Conservation (phyloP, 2,113 vertebrate species). For the Neolamprologus sp. region DNA sequence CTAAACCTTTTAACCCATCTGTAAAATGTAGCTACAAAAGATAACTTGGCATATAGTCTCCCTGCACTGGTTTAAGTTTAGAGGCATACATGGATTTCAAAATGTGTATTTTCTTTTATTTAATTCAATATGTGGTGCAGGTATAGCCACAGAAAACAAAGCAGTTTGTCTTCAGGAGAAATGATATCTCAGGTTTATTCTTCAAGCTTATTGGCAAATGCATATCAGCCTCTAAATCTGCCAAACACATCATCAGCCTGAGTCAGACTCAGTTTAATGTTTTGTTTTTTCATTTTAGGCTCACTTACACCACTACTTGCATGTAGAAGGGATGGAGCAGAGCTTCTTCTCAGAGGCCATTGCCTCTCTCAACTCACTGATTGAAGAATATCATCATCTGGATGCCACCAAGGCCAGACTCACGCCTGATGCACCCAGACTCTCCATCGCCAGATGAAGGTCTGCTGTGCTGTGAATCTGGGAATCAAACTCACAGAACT, state of each 20-base stretch:
- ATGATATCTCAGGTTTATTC: neutral
- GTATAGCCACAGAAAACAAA: neutral
- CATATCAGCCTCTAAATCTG: neutral
- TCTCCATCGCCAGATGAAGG: slow-evolving; percentile 76
- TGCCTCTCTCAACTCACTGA: slow-evolving; percentile 79
- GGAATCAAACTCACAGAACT: neutral
- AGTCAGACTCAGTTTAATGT: neutral
- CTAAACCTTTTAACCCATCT: neutral
- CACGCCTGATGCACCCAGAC: slow-evolving; percentile 67
- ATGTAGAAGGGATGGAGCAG: slow-evolving; percentile 88
- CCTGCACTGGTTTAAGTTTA: neutral
- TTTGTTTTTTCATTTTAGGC: slow-evolving; percentile 67
- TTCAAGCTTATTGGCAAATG: neutral
- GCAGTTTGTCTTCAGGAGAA: neutral
- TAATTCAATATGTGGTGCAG: neutral
- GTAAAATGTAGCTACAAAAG: neutral
- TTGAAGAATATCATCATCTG: slow-evolving; percentile 84
- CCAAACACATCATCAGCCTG: neutral
- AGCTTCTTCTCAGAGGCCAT: slow-evolving; percentile 81
- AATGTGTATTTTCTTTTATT: neutral
- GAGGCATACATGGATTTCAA: neutral
- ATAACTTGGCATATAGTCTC: neutral
- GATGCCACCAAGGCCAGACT: slow-evolving; percentile 70
- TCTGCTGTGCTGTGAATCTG: neutral
- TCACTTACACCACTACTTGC: slow-evolving; percentile 93